Percentiles rank a stretch among this genome's conserved stretches.
phyloP scores from a whole-genome alignment of 2,113 vertebrate species.

The Eidolon helvum region DNA sequence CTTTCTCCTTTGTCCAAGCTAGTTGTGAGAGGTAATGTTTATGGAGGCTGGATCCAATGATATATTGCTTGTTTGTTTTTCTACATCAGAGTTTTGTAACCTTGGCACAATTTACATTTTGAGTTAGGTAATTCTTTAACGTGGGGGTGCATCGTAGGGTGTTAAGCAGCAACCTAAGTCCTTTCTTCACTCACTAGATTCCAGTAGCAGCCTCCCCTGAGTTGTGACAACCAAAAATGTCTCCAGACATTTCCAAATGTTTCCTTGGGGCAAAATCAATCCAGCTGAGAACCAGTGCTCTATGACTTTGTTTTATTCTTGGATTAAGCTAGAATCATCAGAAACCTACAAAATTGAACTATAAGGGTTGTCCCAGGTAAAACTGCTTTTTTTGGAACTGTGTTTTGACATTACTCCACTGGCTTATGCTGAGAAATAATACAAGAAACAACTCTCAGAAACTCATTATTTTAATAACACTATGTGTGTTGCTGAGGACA shows the following conservation, averaged over 20 bases:
- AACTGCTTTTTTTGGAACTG: background rate
- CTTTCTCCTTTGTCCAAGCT: background rate
- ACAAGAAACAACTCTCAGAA: background rate
- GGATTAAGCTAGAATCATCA: background rate
- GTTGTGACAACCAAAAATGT: background rate
- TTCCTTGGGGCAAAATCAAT: background rate
- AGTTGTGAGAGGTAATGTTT: background rate
- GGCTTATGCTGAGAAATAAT: background rate
- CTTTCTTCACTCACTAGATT: background rate
- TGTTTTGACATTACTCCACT: background rate
- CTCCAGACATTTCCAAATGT: background rate
- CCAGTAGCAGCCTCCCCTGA: background rate
- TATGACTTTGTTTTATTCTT: background rate
- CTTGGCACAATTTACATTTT: background rate
- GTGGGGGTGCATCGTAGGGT: no score
- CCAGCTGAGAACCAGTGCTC: no score
- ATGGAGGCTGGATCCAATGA: background rate
- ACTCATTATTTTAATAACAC: conserved; percentile 31
- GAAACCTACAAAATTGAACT: background rate
- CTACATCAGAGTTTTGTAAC: background rate
- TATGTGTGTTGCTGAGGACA: background rate
- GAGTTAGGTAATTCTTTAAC: background rate
- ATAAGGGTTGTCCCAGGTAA: background rate
- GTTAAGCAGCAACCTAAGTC: background rate
- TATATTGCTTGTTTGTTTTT: background rate